A percentile compares a stretch with the other conserved stretches of the same genome.
Conservation (phyloP, 2,797 vertebrate species). For the Takifugu ocellatus region DNA sequence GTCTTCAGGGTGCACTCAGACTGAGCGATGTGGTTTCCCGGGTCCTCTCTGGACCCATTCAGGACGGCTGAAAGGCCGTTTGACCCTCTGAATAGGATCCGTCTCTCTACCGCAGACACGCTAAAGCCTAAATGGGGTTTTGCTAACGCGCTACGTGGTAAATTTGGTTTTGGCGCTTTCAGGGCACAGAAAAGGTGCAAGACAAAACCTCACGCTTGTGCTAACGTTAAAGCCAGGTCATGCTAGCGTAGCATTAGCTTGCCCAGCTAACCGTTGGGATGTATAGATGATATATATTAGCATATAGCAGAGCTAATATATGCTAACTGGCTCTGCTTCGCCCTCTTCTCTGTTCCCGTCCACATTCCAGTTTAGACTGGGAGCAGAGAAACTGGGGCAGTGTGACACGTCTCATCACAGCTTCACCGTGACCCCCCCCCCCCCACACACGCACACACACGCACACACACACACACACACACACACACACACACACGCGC, state of each 20-base stretch:
- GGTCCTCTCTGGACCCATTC: slow-evolving; percentile 28
- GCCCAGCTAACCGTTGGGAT: no score
- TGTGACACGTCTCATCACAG: slow-evolving; percentile 15
- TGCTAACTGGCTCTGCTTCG: no score
- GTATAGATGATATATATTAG: no score
- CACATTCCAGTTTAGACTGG: slow-evolving; percentile 11
- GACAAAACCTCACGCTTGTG: no score
- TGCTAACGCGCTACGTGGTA: no score
- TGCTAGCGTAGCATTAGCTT: no score
- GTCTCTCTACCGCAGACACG: not conserved
- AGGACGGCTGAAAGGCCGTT: slow-evolving; percentile 22
- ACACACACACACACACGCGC: slow-evolving; percentile 1
- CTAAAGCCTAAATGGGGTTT: no score
- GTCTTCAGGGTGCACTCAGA: slow-evolving; percentile 35
- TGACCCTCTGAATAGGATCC: slow-evolving; percentile 23
- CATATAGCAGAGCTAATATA: no score
- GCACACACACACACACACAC: slow-evolving; percentile 13
- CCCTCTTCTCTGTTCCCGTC: not conserved
- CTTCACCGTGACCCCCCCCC: slow-evolving; percentile 26
- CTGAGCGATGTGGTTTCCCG: slow-evolving; percentile 40
- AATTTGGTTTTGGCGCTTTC: no score
- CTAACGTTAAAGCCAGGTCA: no score
- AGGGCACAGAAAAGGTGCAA: no score
- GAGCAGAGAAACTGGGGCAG: slow-evolving; percentile 30
- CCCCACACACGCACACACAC: slow-evolving; percentile 13